Conservation (phyloP, 2,888 invertebrate species). For the Ischnus inquisitorius region DNA sequence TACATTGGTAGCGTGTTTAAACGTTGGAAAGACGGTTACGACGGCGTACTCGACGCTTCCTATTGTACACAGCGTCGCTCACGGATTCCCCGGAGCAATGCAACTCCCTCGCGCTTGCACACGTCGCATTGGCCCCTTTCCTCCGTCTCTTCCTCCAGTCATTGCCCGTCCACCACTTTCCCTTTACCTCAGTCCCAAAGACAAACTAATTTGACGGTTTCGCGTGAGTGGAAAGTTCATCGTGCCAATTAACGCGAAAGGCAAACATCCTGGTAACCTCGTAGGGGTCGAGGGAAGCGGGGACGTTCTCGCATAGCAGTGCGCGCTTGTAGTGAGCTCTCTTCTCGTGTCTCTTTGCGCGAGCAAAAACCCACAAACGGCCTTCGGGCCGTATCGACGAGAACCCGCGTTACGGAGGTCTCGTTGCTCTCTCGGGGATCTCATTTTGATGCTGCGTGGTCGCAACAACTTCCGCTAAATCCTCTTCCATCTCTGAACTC, state of each 20-base stretch:
- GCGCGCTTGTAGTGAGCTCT: constrained; percentile 39
- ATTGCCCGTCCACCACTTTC: constrained; percentile 60
- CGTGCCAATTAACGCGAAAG: constrained; percentile 72
- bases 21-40: neutral
- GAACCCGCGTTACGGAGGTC: constrained; percentile 26
- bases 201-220: constrained; percentile 73
- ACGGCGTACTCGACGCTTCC: constrained; percentile 18
- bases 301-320: neutral
- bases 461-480: constrained; percentile 62
- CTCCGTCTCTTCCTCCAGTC: constrained; percentile 33
- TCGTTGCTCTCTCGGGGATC: constrained; percentile 32
- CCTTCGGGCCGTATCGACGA: constrained; percentile 50
- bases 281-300: constrained; percentile 35
- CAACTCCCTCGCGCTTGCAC: constrained; percentile 20
- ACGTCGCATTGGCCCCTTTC: constrained; percentile 26
- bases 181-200: constrained; percentile 63
- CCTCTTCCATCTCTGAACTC: constrained; percentile 1
- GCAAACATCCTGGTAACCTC: constrained; percentile 68
- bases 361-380: constrained; percentile 36
- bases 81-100: constrained; percentile 22
- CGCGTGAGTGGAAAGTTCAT: constrained; percentile 72
- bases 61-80: constrained; percentile 27
- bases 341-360: constrained; percentile 48
- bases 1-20: constrained; percentile 18
- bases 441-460: constrained; percentile 57